phyloP scores from a whole-genome alignment of 1,140 invertebrate genomes.

The Hyphantria cunea region DNA sequence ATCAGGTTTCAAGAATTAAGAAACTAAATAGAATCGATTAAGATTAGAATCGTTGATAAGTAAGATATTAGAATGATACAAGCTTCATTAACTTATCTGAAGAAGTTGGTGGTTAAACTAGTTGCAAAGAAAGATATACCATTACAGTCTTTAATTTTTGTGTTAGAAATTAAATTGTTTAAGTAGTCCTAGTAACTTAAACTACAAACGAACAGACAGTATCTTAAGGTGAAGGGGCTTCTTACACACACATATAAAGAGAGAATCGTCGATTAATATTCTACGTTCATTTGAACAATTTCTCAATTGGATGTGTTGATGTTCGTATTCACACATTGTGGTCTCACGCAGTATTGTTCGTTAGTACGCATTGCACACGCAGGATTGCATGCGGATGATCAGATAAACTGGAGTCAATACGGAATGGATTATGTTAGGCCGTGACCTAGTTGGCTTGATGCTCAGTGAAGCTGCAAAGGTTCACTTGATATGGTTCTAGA shows the following conservation, averaged over 20 bases:
- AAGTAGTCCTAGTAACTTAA: too few relatives aligned
- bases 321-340: neutral
- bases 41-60: too few relatives aligned
- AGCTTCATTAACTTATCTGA: too few relatives aligned
- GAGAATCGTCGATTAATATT: constrained; percentile 9
- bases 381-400: constrained; percentile 2
- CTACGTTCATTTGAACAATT: constrained; percentile 1
- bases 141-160: too few relatives aligned
- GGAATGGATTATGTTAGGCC: constrained; percentile 20
- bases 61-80: too few relatives aligned
- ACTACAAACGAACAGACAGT: too few relatives aligned
- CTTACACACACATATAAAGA: neutral
- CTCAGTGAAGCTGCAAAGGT: neutral
- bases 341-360: neutral
- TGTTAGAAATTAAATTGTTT: too few relatives aligned
- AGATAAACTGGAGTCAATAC: constrained; percentile 18
- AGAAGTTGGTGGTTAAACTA: too few relatives aligned
- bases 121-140: too few relatives aligned
- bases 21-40: too few relatives aligned
- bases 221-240: too few relatives aligned
- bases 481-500: neutral
- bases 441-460: neutral
- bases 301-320: constrained; percentile 17
- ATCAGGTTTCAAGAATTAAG: too few relatives aligned
- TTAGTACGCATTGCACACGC: constrained; percentile 10